Evolutionary conservation across 2,888 invertebrate genomes (phyloP).

Genomic region (Erpobdella octoculata): DNA sequence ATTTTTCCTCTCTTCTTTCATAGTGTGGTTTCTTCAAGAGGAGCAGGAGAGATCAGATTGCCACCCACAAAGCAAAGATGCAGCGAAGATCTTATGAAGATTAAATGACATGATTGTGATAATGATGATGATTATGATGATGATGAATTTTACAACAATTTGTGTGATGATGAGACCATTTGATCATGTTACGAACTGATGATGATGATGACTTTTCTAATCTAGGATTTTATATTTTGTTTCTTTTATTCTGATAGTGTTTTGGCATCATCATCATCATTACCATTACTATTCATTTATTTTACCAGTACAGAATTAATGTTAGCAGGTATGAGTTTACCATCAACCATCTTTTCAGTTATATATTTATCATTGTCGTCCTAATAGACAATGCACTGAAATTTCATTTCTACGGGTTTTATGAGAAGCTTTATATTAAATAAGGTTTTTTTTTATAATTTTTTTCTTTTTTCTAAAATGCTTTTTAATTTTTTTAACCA

Average conservation of each 20-base stretch:
- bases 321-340: too few species aligned
- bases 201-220: not conserved
- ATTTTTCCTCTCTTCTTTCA: not conserved
- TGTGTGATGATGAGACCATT: not conserved
- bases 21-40: slow-evolving; percentile 49
- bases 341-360: too few species aligned
- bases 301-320: too few species aligned
- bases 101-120: not conserved
- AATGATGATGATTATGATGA: slow-evolving; percentile 10
- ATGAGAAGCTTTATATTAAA: too few species aligned
- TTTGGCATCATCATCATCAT: too few species aligned
- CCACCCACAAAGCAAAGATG: slow-evolving; percentile 30
- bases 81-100: not conserved
- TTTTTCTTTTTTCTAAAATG: too few species aligned
- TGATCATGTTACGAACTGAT: not conserved
- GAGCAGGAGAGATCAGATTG: slow-evolving; percentile 43
- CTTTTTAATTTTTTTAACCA: too few species aligned
- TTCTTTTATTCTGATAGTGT: not conserved
- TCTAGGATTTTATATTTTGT: not conserved
- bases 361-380: too few species aligned
- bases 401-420: too few species aligned
- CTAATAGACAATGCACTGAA: too few species aligned
- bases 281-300: too few species aligned
- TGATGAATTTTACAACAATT: not conserved
- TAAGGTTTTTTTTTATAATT: too few species aligned